A percentile compares a stretch with the other conserved stretches of the same genome.
phyloP scores from a whole-genome alignment of 2,888 invertebrate genomes.

The Eudasyphora cyanicolor region DNA sequence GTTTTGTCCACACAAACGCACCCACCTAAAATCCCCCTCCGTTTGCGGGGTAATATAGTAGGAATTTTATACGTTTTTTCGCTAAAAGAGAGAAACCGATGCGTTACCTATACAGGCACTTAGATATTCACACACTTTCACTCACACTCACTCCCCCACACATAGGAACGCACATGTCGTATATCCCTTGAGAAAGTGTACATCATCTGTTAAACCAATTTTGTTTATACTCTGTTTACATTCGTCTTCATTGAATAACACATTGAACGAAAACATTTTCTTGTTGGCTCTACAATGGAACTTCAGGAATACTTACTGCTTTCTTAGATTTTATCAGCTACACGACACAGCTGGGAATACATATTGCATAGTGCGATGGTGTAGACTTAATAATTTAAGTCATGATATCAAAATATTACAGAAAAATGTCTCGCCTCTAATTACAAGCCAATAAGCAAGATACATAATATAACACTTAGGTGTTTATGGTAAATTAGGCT shows the following conservation, averaged over 20 bases:
- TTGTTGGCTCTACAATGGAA: not conserved
- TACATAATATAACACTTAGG: too few species aligned
- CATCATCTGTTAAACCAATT: not conserved
- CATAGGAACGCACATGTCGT: not conserved
- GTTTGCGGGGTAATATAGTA: too few species aligned
- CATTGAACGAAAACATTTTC: not conserved
- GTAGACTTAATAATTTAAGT: too few species aligned
- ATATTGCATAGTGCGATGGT: not conserved
- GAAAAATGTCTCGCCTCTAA: too few species aligned
- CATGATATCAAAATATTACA: too few species aligned
- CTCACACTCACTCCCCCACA: not conserved
- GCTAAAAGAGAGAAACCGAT: not conserved
- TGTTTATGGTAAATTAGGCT: too few species aligned
- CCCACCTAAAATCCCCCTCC: too few species aligned
- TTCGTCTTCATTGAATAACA: not conserved
- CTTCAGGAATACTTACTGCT: too few species aligned
- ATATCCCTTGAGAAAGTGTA: not conserved
- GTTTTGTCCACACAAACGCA: too few species aligned
- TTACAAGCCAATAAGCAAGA: too few species aligned
- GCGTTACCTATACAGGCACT: not conserved
- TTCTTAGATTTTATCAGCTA: not conserved
- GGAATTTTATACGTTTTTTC: not conserved
- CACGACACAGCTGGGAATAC: not conserved
- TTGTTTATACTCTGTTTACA: slow-evolving; percentile 10
- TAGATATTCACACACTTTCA: not conserved